Evolutionary conservation across 2,888 invertebrate species (phyloP).

Genomic region (Patella ulyssiponensis): DNA sequence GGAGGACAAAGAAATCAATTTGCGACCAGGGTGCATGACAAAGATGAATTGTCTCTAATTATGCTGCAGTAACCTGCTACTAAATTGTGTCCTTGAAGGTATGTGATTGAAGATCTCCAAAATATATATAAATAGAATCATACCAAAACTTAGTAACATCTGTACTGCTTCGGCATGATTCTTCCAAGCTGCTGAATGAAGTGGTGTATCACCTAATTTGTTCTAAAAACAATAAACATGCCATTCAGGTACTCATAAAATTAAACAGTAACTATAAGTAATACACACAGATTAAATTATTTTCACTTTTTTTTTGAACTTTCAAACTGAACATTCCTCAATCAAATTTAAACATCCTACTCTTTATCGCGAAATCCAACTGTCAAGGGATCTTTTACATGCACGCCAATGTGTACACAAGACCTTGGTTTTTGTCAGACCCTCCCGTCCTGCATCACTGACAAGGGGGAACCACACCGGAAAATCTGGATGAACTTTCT

Average conservation of each 20-base stretch:
- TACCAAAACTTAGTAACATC: constrained; percentile 75
- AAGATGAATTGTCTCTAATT: too few species aligned
- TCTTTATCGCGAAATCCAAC: neutral
- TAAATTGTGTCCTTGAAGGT: too few species aligned
- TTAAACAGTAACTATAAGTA: neutral
- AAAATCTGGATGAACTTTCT: too few species aligned
- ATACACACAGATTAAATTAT: neutral
- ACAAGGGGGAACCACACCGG: too few species aligned
- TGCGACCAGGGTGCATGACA: too few species aligned
- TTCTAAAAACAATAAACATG: constrained; percentile 73
- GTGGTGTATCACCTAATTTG: constrained; percentile 79
- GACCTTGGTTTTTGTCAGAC: too few species aligned
- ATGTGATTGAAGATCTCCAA: neutral
- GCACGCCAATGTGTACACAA: too few species aligned
- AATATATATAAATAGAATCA: constrained; percentile 10
- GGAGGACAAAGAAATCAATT: too few species aligned
- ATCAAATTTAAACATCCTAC: neutral
- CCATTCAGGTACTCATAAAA: neutral
- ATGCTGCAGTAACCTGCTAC: too few species aligned
- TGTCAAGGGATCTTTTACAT: too few species aligned
- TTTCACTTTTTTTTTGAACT: neutral
- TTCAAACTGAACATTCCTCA: neutral
- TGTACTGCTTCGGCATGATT: constrained; percentile 76
- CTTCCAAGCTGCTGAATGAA: constrained; percentile 78
- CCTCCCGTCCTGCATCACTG: too few species aligned